Base-by-base conservation (phyloP, 2,113 vertebrate species). In the Athene noctua region DNA sequence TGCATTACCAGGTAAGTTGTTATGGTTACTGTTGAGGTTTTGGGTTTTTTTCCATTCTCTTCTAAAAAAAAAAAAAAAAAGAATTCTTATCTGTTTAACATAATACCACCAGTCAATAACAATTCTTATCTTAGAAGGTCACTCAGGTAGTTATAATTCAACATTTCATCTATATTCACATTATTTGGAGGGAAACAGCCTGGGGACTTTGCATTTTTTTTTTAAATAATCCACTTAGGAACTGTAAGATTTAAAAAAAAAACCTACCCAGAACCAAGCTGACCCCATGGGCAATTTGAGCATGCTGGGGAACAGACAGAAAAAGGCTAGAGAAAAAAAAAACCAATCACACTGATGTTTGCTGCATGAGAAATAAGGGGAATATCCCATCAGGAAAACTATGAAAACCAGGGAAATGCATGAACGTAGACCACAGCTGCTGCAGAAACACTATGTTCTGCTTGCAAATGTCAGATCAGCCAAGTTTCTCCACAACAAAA, bases 41-140 rank as follows among this genome's bases (percentile, higher is more conserved):
- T 62, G 40, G 40, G 40, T 58, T 61, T 79, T 85, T 44, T 46
- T 3, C 5, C 46, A n/a, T 46, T 25, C 20, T 70, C n/a, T 34
- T 72, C 62, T 91, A 21, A 47, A 47, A 21, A 47, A 46, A 46
- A 52, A 15, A 65, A 89, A 89, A 89, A 77, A 38, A 9, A 38
- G 38, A 84, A 95, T 77, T 91, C 94, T 97, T 97, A 97, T 95
- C 97, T 95, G 84, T 91, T 96, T 91, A 97, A 87, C 89, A 90
- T 92, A 95, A 95, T 62, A 80, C 80, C 3, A 3, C 38, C 52
- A 92, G 86, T 94, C 89, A 94, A 51, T 92, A 97, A 77, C 80
- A 92, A 92, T 85, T 91, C 94, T 96, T 97, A 92, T 91, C 97
- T 95, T 52, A 92, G 94, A 95, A 94, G 92, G 92, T 96, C 97